Evolutionary conservation across 2,888 invertebrate genomes (phyloP).

Genomic region (Spisula solida): DNA sequence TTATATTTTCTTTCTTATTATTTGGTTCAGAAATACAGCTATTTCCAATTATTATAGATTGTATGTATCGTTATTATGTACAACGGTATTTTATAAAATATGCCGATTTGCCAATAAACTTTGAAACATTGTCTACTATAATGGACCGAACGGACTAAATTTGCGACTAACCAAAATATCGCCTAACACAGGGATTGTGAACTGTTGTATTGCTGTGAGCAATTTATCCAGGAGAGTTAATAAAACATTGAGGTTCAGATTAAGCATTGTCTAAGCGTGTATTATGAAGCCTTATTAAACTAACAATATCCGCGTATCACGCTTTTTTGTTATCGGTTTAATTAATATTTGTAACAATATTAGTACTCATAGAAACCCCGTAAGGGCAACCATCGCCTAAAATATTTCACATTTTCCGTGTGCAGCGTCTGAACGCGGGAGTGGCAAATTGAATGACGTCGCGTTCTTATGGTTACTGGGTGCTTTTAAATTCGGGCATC

Average conservation of each 20-base stretch:
- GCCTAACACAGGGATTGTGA: neutral
- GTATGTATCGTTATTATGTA: too few species aligned
- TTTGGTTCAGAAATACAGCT: too few species aligned
- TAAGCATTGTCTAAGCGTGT: neutral
- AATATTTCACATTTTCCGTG: neutral
- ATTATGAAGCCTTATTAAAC: conserved; percentile 36
- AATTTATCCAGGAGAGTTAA: neutral
- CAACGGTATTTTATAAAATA: too few species aligned
- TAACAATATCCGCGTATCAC: conserved; percentile 34
- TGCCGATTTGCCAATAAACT: too few species aligned
- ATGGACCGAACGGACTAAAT: too few species aligned
- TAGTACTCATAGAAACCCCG: neutral
- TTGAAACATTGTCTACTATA: too few species aligned
- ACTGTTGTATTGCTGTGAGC: neutral
- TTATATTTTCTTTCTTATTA: too few species aligned
- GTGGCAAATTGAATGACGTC: neutral
- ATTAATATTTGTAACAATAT: conserved; percentile 34
- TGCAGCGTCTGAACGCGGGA: conserved; percentile 1
- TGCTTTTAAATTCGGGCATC: neutral
- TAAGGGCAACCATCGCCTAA: neutral
- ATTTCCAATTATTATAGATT: too few species aligned
- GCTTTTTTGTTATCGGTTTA: conserved; percentile 42
- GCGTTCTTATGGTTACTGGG: neutral
- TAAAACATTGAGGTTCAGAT: neutral
- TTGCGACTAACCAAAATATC: neutral